Evolutionary conservation across 2,797 vertebrate genomes (phyloP).

Genomic region (Pantherophis vulpinus): DNA sequence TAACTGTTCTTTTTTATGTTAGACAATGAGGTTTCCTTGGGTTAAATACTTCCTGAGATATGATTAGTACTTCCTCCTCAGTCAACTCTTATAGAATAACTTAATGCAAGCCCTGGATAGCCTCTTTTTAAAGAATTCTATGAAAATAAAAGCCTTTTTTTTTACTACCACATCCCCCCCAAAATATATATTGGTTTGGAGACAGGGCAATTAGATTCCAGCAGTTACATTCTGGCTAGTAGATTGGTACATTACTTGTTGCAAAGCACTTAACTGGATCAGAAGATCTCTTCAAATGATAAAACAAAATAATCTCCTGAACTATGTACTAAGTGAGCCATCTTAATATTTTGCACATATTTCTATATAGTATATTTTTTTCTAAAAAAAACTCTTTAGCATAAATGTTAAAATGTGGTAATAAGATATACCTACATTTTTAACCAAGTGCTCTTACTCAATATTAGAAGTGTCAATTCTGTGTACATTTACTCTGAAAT

Average conservation of each 20-base stretch:
- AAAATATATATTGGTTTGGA: neutral
- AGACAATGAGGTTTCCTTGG: neutral
- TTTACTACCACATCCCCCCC: neutral
- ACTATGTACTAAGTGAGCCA: neutral
- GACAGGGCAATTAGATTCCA: neutral
- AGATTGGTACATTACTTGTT: neutral
- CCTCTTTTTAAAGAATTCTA: neutral
- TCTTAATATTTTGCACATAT: neutral
- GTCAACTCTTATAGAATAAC: neutral
- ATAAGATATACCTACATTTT: neutral
- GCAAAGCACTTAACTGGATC: neutral
- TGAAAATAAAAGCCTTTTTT: neutral
- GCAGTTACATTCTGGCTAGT: neutral
- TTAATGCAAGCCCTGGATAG: neutral
- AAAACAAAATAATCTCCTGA: neutral
- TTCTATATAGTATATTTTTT: neutral
- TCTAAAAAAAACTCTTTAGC: neutral
- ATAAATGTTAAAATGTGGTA: neutral
- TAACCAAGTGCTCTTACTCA: neutral
- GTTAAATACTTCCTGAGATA: neutral
- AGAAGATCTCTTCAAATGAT: neutral
- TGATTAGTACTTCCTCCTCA: neutral
- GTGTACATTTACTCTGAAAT: neutral
- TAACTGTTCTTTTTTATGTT: neutral
- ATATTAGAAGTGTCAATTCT: neutral